These are phyloP conservation scores for Meda fulgida DNA, from an alignment of 2,797 vertebrate species.

Conservation along the genomic window DNA sequence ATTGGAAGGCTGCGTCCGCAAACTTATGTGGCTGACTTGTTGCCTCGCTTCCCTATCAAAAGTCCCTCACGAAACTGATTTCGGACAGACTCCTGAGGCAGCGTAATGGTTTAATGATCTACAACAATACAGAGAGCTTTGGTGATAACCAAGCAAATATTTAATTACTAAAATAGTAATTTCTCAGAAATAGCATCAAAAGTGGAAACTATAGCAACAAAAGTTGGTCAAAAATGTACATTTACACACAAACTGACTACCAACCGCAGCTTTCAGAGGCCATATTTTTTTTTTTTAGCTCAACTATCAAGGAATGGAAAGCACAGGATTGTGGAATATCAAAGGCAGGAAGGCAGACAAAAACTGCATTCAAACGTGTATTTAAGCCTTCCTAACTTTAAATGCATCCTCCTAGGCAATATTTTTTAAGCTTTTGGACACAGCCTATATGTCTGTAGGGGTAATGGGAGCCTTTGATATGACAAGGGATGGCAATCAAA, in stretches of 20 bases:
- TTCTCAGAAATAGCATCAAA: background rate
- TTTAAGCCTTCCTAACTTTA: background rate
- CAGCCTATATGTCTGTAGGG: constrained; percentile 14
- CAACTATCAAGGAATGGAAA: background rate
- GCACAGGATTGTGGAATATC: background rate
- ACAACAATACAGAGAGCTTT: background rate
- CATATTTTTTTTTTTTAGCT: too few species aligned
- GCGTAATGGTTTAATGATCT: background rate
- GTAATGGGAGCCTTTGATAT: constrained; percentile 32
- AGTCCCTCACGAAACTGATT: too few species aligned
- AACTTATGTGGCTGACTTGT: too few species aligned
- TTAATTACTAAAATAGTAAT: background rate
- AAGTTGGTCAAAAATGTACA: background rate
- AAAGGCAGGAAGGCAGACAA: background rate
- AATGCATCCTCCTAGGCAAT: background rate
- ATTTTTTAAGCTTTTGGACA: background rate
- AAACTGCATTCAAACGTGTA: background rate
- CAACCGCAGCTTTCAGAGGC: background rate
- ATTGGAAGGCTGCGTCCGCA: too few species aligned
- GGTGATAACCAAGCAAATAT: background rate
- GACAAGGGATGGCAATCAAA: constrained; percentile 21
- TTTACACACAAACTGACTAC: background rate
- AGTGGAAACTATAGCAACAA: too few species aligned
- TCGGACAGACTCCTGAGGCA: too few species aligned
- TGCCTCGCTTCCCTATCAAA: too few species aligned